A percentile compares a stretch with the other conserved stretches of the same genome.
Conservation (phyloP, 2,888 invertebrate species). For the Orthonevra nobilis region DNA sequence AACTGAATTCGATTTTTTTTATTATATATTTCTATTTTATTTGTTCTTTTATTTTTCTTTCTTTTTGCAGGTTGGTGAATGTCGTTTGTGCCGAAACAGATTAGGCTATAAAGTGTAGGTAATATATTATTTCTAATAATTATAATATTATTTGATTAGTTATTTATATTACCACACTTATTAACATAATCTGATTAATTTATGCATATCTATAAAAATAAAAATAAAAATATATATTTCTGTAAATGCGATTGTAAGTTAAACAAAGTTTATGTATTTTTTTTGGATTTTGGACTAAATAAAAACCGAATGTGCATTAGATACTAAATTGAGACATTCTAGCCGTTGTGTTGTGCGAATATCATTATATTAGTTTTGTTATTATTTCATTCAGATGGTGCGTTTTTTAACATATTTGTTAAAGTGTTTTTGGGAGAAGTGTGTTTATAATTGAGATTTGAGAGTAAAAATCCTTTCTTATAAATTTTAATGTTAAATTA, state of each 20-base stretch:
- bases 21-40: constrained; percentile 52
- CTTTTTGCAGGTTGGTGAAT: constrained; percentile 79
- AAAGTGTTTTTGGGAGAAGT: constrained; percentile 7
- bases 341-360: constrained; percentile 37
- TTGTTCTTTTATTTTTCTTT: constrained; percentile 71
- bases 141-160: constrained; percentile 64
- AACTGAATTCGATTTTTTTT: constrained; percentile 49
- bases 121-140: constrained; percentile 35
- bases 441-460: no score
- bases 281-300: constrained; percentile 4
- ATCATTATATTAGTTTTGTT: constrained; percentile 29
- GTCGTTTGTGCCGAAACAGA: constrained; percentile 78
- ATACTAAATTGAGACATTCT: constrained; percentile 2
- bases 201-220: constrained; percentile 75
- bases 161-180: constrained; percentile 74
- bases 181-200: constrained; percentile 75
- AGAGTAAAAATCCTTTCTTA: constrained; percentile 64
- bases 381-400: constrained; percentile 36
- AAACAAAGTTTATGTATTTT: constrained; percentile 11
- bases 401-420: constrained; percentile 23
- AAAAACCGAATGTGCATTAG: constrained; percentile 58
- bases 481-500: background rate
- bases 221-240: constrained; percentile 41
- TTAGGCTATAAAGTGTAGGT: constrained; percentile 66
- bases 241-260: constrained; percentile 41